Evolutionary conservation across 2,888 invertebrate genomes (phyloP).

Genomic region (Caenorhabditis auriculariae): DNA sequence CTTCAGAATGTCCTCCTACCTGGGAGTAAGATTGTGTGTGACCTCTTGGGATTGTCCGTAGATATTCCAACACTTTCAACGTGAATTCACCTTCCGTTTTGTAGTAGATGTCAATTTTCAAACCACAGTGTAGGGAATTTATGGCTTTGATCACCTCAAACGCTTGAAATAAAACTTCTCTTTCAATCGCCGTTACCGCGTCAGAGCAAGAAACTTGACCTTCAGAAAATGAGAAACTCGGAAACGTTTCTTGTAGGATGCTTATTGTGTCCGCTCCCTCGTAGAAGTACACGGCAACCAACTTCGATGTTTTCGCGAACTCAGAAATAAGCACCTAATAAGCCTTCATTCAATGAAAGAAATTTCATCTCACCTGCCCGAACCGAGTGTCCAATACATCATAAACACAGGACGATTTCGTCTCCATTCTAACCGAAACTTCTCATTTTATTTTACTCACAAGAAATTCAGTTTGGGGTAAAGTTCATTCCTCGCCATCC

Average conservation of each 20-base stretch:
- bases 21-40: conserved; percentile 24
- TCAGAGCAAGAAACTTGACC: too few relatives aligned
- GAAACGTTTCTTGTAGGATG: too few relatives aligned
- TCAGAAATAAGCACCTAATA: conserved; percentile 20
- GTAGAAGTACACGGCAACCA: conserved; percentile 11
- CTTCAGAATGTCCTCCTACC: conserved; percentile 6
- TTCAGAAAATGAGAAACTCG: too few relatives aligned
- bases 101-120: conserved; percentile 2
- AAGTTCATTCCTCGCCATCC: too few relatives aligned
- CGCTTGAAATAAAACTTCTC: too few relatives aligned
- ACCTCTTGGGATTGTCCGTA: conserved; percentile 28
- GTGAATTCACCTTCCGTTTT: conserved; percentile 10
- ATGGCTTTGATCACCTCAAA: conserved; percentile 14
- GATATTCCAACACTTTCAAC: conserved; percentile 9
- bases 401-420: conserved; percentile 4
- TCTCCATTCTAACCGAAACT: not conserved
- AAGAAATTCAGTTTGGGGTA: too few relatives aligned
- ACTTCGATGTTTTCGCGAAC: conserved; percentile 9
- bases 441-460: too few relatives aligned
- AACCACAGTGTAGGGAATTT: conserved; percentile 7
- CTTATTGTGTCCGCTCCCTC: too few relatives aligned
- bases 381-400: conserved; percentile 13
- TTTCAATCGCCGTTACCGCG: too few relatives aligned
- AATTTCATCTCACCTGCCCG: conserved; percentile 17
- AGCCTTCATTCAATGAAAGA: not conserved